These are phyloP conservation scores for Nasonia oneida DNA, from an alignment of 2,888 invertebrate species.

Conservation along the genomic window DNA sequence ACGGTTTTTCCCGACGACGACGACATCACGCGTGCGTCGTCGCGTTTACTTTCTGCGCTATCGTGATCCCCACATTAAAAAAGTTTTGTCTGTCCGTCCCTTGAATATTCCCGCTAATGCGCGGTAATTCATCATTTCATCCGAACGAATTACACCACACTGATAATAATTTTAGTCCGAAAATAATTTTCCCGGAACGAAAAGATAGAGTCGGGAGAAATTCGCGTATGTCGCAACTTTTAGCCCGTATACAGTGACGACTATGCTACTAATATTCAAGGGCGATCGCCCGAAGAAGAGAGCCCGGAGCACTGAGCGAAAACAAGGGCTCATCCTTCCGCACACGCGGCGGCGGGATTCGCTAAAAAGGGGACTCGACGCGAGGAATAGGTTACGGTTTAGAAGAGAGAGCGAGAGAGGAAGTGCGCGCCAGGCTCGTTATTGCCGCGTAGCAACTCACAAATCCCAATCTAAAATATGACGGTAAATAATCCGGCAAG, in stretches of 20 bases:
- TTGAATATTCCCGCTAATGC: conserved; percentile 12
- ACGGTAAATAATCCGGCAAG: conserved; percentile 74
- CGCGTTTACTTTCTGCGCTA: not conserved
- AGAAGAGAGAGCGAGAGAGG: conserved; percentile 8
- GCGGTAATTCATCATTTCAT: not conserved
- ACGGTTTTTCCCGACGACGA: not conserved
- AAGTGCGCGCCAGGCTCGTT: conserved; percentile 67
- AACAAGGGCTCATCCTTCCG: conserved; percentile 66
- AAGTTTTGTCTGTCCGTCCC: not conserved
- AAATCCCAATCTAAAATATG: conserved; percentile 78
- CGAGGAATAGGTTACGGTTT: conserved; percentile 59
- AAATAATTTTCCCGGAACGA: not conserved
- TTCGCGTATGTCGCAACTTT: not conserved
- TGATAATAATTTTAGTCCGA: not conserved
- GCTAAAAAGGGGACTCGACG: conserved; percentile 54
- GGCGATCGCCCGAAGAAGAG: not conserved
- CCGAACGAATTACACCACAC: not conserved
- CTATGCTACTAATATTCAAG: conserved; percentile 30
- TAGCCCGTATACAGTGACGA: not conserved
- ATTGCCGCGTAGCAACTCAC: conserved; percentile 73
- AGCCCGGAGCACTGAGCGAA: conserved; percentile 69
- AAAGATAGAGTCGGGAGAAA: conserved; percentile 1
- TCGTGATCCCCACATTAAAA: conserved; percentile 9
- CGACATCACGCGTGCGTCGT: not conserved
- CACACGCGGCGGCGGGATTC: conserved; percentile 1